These are phyloP conservation scores for Scotopteryx bipunctaria DNA, from an alignment of 2,888 invertebrate genomes.

Conservation along the genomic window DNA sequence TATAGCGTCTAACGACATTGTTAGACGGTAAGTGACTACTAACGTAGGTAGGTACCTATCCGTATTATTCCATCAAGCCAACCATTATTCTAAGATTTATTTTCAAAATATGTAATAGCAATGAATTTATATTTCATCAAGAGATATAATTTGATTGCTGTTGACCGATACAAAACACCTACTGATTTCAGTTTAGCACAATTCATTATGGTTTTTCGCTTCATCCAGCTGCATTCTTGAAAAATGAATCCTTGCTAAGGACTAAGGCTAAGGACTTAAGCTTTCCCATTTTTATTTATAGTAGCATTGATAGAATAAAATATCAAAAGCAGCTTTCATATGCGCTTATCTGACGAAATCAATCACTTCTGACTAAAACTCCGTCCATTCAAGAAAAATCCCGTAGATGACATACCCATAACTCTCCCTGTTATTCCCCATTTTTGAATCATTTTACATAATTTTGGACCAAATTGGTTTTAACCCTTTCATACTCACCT, in stretches of 20 bases:
- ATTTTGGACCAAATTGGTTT: conserved; percentile 24
- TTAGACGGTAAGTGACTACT: too few species aligned
- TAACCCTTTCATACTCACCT: conserved; percentile 28
- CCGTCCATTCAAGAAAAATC: conserved; percentile 22
- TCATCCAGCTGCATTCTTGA: not conserved
- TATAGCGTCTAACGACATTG: too few species aligned
- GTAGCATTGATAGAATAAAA: conserved; percentile 2
- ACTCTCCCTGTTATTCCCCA: not conserved
- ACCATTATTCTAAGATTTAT: too few species aligned
- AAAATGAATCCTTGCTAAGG: not conserved
- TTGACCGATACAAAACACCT: too few species aligned
- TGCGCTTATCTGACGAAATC: conserved; percentile 25
- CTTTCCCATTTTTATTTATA: conserved; percentile 1
- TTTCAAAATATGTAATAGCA: conserved; percentile 1
- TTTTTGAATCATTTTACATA: not conserved
- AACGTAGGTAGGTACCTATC: too few species aligned
- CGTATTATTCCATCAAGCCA: conserved; percentile 21
- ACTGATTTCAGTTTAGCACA: not conserved
- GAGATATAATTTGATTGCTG: conserved; percentile 12
- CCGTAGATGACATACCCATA: not conserved
- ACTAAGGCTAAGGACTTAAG: conserved; percentile 3
- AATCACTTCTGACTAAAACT: conserved; percentile 52
- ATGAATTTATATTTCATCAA: conserved; percentile 11
- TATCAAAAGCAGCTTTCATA: conserved; percentile 21
- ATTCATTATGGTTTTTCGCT: not conserved